phyloP scores from a whole-genome alignment of 2,888 invertebrate species.

The Ellobium chinense region DNA sequence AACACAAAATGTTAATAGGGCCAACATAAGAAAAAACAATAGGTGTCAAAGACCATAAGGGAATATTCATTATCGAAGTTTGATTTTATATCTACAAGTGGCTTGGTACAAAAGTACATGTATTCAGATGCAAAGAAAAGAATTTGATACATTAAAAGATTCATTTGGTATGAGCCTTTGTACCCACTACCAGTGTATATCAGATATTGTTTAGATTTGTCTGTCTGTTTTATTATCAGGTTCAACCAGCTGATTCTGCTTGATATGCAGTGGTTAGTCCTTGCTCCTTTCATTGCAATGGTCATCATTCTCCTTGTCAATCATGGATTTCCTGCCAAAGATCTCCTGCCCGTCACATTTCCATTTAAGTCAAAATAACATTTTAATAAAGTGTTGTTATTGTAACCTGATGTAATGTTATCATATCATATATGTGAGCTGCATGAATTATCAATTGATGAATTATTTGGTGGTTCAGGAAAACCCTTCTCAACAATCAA shows the following conservation, averaged over 20 bases:
- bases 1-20: too few species aligned
- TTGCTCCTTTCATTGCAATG: slow-evolving; percentile 73
- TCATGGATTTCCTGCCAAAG: slow-evolving; percentile 74
- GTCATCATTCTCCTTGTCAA: slow-evolving; percentile 67
- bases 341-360: slow-evolving; percentile 68
- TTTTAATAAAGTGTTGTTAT: neutral
- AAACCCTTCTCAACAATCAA: too few species aligned
- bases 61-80: too few species aligned
- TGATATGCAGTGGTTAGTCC: slow-evolving; percentile 73
- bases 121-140: too few species aligned
- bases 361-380: slow-evolving; percentile 61
- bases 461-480: slow-evolving; percentile 17
- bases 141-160: too few species aligned
- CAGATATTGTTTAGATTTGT: too few species aligned
- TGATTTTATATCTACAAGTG: too few species aligned
- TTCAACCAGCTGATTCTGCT: slow-evolving; percentile 70
- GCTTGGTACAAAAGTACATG: too few species aligned
- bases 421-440: neutral
- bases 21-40: too few species aligned
- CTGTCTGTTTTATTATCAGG: slow-evolving; percentile 53
- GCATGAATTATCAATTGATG: neutral
- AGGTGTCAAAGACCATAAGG: too few species aligned
- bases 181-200: too few species aligned
- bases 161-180: too few species aligned
- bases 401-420: slow-evolving; percentile 8